Evolutionary conservation across 2,888 invertebrate genomes (phyloP).

Genomic region (Aphidoletes aphidimyza): DNA sequence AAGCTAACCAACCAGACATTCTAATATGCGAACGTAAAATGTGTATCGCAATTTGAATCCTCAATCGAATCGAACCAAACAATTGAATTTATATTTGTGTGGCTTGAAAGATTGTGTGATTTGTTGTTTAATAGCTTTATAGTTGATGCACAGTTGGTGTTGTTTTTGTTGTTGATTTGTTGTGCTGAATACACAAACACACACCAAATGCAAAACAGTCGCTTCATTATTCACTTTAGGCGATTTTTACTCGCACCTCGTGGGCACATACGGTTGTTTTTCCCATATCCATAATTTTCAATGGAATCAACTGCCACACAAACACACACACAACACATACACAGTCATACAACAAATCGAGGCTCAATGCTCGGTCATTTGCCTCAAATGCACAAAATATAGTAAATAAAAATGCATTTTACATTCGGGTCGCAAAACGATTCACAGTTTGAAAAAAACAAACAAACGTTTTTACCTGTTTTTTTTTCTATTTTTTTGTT

Average conservation of each 20-base stretch:
- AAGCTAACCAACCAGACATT: neutral
- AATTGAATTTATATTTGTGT: neutral
- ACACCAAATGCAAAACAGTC: constrained; percentile 7
- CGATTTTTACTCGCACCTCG: neutral
- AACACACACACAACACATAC: too few species aligned
- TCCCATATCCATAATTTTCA: neutral
- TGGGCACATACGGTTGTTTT: neutral
- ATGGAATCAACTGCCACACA: too few species aligned
- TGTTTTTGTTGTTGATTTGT: neutral
- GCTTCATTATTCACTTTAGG: neutral
- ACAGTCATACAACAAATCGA: too few species aligned
- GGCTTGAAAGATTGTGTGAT: neutral
- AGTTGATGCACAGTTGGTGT: too few species aligned
- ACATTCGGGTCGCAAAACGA: constrained; percentile 29
- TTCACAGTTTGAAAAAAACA: neutral
- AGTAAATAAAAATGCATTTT: constrained; percentile 28
- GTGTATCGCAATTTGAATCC: constrained; percentile 20
- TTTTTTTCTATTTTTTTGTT: neutral
- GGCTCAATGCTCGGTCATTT: neutral
- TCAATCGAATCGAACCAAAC: neutral
- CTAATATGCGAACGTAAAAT: neutral
- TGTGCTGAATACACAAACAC: neutral
- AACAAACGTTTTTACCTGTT: neutral
- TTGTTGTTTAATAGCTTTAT: neutral
- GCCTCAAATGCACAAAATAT: constrained; percentile 17